Evolutionary conservation across 2,113 vertebrate species (phyloP).

Genomic region (Eulacestoma nigropectus): DNA sequence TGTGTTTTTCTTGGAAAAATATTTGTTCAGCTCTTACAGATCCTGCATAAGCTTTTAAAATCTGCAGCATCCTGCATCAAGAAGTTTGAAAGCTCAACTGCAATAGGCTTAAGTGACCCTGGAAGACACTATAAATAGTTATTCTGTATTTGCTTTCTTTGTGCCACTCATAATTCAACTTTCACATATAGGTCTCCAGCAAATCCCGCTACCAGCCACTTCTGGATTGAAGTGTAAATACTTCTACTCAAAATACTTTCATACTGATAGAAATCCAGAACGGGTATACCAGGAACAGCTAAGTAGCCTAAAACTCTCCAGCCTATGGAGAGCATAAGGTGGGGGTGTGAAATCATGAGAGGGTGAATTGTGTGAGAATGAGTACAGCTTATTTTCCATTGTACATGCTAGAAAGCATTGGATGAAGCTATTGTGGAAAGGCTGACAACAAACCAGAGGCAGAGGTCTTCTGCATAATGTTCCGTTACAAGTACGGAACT

Average conservation of each 20-base stretch:
- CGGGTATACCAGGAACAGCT: background rate
- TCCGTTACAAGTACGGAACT: background rate
- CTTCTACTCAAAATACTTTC: background rate
- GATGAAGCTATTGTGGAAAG: background rate
- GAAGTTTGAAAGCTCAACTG: background rate
- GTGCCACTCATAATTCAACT: background rate
- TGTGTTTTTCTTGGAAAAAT: background rate
- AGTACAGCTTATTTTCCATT: background rate
- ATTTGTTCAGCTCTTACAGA: background rate
- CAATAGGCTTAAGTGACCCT: background rate
- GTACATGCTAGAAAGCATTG: background rate
- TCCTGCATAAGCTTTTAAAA: background rate
- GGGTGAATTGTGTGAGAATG: background rate
- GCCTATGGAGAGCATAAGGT: background rate
- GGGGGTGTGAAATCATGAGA: background rate
- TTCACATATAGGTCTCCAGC: background rate
- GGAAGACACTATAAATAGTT: background rate
- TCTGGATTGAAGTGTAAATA: background rate
- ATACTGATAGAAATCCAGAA: background rate
- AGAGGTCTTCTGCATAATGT: background rate
- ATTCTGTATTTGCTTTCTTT: background rate
- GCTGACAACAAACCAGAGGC: background rate
- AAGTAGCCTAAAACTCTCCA: background rate
- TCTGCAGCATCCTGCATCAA: background rate
- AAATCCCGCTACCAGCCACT: background rate